Evolutionary conservation across 1,140 invertebrate species (phyloP).

Genomic region (Antheraea mylitta): DNA sequence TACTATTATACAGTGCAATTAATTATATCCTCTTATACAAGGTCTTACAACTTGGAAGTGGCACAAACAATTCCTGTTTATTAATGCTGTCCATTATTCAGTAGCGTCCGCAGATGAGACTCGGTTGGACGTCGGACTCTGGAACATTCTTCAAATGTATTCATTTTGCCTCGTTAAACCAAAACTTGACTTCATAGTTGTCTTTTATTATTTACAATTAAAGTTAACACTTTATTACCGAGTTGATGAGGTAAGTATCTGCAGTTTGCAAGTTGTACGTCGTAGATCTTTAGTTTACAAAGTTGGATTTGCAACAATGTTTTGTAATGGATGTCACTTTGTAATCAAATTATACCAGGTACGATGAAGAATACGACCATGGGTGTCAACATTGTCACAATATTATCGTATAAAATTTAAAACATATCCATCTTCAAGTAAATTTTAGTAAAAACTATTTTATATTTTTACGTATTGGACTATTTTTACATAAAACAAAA

Average conservation of each 20-base stretch:
- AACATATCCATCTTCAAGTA: too few relatives aligned
- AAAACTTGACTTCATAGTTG: constrained; percentile 54
- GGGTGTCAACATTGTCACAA: background rate
- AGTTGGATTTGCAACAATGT: background rate
- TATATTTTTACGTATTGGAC: too few relatives aligned
- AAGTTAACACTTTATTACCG: constrained; percentile 17
- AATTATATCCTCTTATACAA: constrained; percentile 54
- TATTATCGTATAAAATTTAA: too few relatives aligned
- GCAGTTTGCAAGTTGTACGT: background rate
- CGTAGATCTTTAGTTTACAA: background rate
- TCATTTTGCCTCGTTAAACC: constrained; percentile 60
- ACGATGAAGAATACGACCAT: background rate
- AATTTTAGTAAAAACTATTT: too few relatives aligned
- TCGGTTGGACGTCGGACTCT: constrained; percentile 38
- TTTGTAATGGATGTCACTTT: background rate
- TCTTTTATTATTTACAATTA: constrained; percentile 37
- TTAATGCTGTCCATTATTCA: constrained; percentile 72
- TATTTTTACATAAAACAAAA: too few relatives aligned
- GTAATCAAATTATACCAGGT: constrained; percentile 1
- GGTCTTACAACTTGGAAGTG: constrained; percentile 41
- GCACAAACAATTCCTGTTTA: constrained; percentile 53
- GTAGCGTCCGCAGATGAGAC: constrained; percentile 63
- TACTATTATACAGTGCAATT: constrained; percentile 44
- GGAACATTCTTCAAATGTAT: constrained; percentile 64
- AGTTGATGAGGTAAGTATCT: constrained; percentile 1